Evolutionary conservation across 2,888 invertebrate species (phyloP).

Genomic region (Eurois occulta): DNA sequence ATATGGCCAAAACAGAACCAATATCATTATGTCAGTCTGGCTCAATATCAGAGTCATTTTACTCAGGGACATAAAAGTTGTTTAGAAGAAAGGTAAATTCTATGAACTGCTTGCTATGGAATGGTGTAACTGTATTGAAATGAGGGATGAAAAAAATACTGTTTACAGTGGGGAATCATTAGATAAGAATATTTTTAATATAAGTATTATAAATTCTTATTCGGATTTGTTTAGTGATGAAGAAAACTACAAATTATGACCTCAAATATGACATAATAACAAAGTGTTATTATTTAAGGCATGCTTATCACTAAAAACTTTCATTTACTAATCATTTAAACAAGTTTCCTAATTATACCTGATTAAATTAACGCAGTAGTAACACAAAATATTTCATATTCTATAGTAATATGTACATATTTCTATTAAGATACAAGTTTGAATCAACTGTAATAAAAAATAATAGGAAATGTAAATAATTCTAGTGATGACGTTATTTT

Average conservation of each 20-base stretch:
- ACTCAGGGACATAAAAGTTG: background rate
- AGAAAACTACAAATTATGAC: background rate
- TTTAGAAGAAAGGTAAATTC: background rate
- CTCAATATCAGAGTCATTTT: background rate
- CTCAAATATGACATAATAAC: background rate
- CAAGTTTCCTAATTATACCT: too few relatives aligned
- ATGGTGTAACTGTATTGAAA: background rate
- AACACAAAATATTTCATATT: background rate
- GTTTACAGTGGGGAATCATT: background rate
- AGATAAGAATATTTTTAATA: background rate
- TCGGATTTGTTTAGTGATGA: background rate
- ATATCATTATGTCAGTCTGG: background rate
- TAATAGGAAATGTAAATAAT: conserved; percentile 22
- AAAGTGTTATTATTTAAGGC: background rate
- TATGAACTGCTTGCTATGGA: background rate
- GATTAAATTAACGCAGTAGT: background rate
- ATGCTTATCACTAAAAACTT: background rate
- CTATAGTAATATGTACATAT: too few relatives aligned
- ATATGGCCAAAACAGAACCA: background rate
- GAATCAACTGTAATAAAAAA: background rate
- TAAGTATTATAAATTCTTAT: background rate
- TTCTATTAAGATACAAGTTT: conserved; percentile 19
- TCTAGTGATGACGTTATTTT: conserved; percentile 58
- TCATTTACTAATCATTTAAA: background rate
- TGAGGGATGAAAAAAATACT: background rate